Evolutionary conservation across 2,888 invertebrate genomes (phyloP).

Genomic region (Suillia variegata): DNA sequence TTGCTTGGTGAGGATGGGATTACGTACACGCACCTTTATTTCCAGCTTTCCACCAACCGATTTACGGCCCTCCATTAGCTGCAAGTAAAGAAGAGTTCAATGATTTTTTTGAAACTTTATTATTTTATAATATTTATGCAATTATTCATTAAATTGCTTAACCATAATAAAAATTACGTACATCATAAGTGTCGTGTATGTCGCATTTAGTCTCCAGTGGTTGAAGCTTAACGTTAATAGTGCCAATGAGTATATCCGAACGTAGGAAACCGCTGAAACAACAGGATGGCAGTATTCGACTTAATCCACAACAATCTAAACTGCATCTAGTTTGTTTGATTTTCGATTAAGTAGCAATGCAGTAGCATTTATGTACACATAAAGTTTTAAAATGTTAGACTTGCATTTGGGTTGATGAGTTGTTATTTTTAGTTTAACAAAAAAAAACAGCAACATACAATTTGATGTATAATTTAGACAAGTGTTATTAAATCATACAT

Average conservation of each 20-base stretch:
- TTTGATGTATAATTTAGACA: no score
- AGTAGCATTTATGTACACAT: not conserved
- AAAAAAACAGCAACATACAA: no score
- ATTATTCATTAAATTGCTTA: not conserved
- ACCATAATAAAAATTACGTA: conserved; percentile 65
- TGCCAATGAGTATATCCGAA: conserved; percentile 84
- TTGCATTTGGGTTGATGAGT: no score
- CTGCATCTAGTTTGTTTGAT: conserved; percentile 52
- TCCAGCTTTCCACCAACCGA: conserved; percentile 89
- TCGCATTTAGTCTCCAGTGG: conserved; percentile 88
- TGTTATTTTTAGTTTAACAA: conserved; percentile 30
- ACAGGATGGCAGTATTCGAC: conserved; percentile 62
- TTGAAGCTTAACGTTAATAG: conserved; percentile 81
- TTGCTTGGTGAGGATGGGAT: conserved; percentile 87
- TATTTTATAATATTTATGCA: not conserved
- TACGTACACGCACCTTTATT: conserved; percentile 82
- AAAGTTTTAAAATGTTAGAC: not conserved
- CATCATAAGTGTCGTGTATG: conserved; percentile 90
- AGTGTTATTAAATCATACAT: no score
- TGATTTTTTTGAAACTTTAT: no score
- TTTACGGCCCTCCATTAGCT: conserved; percentile 90
- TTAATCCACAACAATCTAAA: conserved; percentile 60
- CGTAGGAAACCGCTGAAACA: conserved; percentile 94
- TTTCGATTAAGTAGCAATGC: conserved; percentile 6
- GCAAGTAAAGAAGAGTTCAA: conserved; percentile 39